These are phyloP conservation scores for Urosaurus nigricauda DNA, from an alignment of 2,797 vertebrate genomes.

Conservation along the genomic window DNA sequence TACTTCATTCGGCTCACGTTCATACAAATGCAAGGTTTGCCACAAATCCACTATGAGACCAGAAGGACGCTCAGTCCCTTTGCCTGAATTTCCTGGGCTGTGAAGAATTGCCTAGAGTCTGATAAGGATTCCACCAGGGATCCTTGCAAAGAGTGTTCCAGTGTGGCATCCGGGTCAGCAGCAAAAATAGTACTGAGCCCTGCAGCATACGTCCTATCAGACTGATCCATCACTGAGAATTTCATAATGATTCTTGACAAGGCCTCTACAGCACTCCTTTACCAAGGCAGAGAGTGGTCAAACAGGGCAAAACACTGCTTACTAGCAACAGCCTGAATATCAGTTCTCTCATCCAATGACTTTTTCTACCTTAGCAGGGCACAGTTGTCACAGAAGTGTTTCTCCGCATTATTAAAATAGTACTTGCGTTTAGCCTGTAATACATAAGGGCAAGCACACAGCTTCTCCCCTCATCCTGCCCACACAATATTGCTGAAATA, in stretches of 20 bases:
- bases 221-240: slow-evolving; percentile 37
- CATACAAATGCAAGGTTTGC: background rate
- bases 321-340: slow-evolving; percentile 31
- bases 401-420: background rate
- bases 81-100: slow-evolving; percentile 15
- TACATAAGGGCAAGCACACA: background rate
- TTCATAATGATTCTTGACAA: slow-evolving; percentile 58
- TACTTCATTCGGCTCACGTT: background rate
- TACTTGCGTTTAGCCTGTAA: background rate
- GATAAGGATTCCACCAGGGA: background rate
- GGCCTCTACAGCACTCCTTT: slow-evolving; percentile 45
- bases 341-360: slow-evolving; percentile 26
- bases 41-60: background rate
- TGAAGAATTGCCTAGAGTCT: slow-evolving; percentile 23
- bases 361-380: background rate
- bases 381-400: background rate
- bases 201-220: slow-evolving; percentile 34
- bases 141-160: slow-evolving; percentile 26
- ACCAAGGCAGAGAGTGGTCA: slow-evolving; percentile 34
- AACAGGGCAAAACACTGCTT: slow-evolving; percentile 42
- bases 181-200: slow-evolving; percentile 32
- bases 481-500: background rate
- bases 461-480: background rate
- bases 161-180: slow-evolving; percentile 19
- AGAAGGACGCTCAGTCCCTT: background rate